Evolutionary conservation across 1,140 invertebrate genomes (phyloP).

Genomic region (Oreohelix idahoensis): DNA sequence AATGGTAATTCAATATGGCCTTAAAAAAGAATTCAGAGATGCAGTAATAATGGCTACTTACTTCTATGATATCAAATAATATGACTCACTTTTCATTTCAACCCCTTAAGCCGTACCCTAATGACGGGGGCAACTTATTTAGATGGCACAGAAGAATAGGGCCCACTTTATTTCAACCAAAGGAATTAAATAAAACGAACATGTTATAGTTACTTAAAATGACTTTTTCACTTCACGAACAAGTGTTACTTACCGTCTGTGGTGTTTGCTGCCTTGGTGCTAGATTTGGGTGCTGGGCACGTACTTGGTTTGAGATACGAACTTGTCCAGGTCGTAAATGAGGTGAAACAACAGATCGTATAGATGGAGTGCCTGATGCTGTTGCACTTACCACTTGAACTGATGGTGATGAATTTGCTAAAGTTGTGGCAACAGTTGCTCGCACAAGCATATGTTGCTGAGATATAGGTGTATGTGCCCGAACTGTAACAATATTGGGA

Average conservation of each 20-base stretch:
- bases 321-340: conserved; percentile 35
- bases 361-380: conserved; percentile 20
- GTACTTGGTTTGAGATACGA: conserved; percentile 2
- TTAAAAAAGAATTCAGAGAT: too few species aligned
- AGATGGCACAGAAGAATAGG: too few species aligned
- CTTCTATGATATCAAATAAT: too few species aligned
- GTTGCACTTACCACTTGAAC: conserved; percentile 86
- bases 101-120: too few species aligned
- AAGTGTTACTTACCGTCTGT: conserved; percentile 54
- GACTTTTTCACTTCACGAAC: too few species aligned
- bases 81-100: too few species aligned
- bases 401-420: conserved; percentile 51
- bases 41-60: too few species aligned
- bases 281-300: conserved; percentile 74
- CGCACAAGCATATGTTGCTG: conserved; percentile 65
- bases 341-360: conserved; percentile 21
- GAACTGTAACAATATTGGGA: conserved; percentile 60
- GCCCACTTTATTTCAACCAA: too few species aligned
- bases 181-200: too few species aligned
- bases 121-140: too few species aligned
- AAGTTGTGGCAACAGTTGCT: conserved; percentile 59
- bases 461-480: conserved; percentile 48
- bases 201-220: too few species aligned
- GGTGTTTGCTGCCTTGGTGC: conserved; percentile 79
- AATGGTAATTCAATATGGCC: too few species aligned